Evolutionary conservation across 2,113 vertebrate genomes (phyloP).

Genomic region (Emydocephalus ijimae): DNA sequence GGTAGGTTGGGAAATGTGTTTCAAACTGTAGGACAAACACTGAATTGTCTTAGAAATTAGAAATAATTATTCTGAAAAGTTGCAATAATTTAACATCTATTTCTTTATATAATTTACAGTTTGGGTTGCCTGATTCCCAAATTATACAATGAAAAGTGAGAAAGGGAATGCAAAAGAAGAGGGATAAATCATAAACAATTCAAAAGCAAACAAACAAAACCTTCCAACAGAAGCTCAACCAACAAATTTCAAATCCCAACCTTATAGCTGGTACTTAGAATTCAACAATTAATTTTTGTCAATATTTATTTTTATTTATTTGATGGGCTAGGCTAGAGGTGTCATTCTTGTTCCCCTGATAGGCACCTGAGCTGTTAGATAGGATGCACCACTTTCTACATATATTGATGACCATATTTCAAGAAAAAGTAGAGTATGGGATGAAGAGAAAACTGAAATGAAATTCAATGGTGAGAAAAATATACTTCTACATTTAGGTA

Average conservation of each 20-base stretch:
- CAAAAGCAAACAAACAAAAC: not conserved
- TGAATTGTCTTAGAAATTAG: not conserved
- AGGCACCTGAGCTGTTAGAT: not conserved
- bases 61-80: not conserved
- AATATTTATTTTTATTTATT: not conserved
- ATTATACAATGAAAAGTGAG: not conserved
- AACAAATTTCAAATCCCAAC: not conserved
- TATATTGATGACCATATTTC: not conserved
- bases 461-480: too few relatives aligned
- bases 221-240: not conserved
- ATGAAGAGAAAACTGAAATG: not conserved
- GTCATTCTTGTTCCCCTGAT: not conserved
- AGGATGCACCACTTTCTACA: not conserved
- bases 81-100: not conserved
- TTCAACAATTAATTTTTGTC: not conserved
- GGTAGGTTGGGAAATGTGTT: not conserved
- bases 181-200: not conserved
- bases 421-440: not conserved
- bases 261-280: not conserved
- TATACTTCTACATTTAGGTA: too few relatives aligned
- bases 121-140: not conserved
- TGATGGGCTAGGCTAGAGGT: not conserved
- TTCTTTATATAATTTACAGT: not conserved
- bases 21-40: not conserved
- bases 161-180: not conserved